These are phyloP conservation scores for Drosophila helvetica DNA, from an alignment of 2,888 invertebrate species.

Conservation along the genomic window DNA sequence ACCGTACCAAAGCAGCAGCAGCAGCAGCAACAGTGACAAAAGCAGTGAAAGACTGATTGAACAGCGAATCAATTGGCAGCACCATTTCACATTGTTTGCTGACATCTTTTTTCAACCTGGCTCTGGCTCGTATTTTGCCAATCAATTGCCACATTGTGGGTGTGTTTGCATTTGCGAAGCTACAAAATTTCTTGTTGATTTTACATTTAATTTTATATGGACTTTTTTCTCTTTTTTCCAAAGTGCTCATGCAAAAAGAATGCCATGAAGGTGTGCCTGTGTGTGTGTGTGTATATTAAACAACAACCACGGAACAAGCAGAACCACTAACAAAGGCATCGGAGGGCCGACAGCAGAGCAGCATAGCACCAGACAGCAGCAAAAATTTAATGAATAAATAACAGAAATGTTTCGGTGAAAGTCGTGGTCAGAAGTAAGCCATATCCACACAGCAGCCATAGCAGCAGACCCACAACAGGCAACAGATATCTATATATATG, in stretches of 20 bases:
- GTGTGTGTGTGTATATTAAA: slow-evolving; percentile 53
- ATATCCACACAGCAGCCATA: slow-evolving; percentile 60
- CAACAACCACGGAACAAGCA: slow-evolving; percentile 24
- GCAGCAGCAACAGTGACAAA: slow-evolving; percentile 18
- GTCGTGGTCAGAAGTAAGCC: slow-evolving; percentile 71
- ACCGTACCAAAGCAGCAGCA: slow-evolving; percentile 47
- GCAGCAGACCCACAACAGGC: slow-evolving; percentile 27
- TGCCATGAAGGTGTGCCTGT: slow-evolving; percentile 35
- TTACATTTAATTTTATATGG: slow-evolving; percentile 62
- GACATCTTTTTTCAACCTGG: slow-evolving; percentile 56
- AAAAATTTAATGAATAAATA: slow-evolving; percentile 78
- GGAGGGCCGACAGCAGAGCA: slow-evolving; percentile 49
- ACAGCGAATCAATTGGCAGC: slow-evolving; percentile 62
- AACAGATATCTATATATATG: slow-evolving; percentile 28
- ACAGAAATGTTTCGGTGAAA: slow-evolving; percentile 73
- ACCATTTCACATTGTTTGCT: slow-evolving; percentile 66
- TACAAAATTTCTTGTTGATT: slow-evolving; percentile 60
- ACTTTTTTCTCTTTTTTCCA: slow-evolving; percentile 25
- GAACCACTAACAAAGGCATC: slow-evolving; percentile 36
- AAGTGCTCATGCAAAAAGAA: slow-evolving; percentile 69
- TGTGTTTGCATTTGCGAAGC: slow-evolving; percentile 36
- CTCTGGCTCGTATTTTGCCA: slow-evolving; percentile 58
- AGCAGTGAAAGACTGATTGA: slow-evolving; percentile 36
- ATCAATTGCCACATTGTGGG: slow-evolving; percentile 69
- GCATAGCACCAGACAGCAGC: too few relatives aligned